These are phyloP conservation scores for Dipodomys spectabilis DNA, from an alignment of 2,113 vertebrate species.

Conservation along the genomic window DNA sequence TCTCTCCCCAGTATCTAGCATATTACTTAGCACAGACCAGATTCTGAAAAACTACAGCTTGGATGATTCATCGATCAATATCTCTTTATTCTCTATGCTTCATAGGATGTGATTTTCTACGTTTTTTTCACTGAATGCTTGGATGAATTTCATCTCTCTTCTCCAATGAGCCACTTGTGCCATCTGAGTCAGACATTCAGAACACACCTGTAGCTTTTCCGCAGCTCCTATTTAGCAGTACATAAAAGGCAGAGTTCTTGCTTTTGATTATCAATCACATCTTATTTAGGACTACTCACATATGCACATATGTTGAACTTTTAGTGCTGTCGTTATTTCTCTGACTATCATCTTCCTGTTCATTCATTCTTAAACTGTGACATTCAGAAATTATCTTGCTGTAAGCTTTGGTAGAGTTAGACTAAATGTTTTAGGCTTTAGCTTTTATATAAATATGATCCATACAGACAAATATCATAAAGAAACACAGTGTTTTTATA, in stretches of 20 bases:
- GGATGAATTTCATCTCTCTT: conserved; percentile 18
- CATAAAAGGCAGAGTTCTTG: background rate
- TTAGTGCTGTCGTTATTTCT: background rate
- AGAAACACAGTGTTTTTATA: background rate
- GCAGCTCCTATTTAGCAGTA: background rate
- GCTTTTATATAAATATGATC: conserved; percentile 7
- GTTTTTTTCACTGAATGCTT: background rate
- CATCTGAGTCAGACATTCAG: conserved; percentile 24
- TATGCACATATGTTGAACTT: conserved; percentile 1
- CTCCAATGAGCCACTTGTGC: background rate
- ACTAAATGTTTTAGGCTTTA: conserved; percentile 38
- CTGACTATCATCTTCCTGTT: conserved; percentile 19
- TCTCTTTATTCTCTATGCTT: background rate
- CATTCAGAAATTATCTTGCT: conserved; percentile 19
- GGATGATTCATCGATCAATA: background rate
- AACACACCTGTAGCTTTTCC: background rate
- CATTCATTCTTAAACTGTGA: background rate
- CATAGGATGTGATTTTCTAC: background rate
- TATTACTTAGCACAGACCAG: no score
- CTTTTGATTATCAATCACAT: conserved; percentile 23
- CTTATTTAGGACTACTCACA: background rate
- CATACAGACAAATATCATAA: conserved; percentile 42
- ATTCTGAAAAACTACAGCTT: conserved; percentile 1
- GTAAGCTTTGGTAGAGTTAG: background rate
- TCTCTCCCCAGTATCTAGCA: background rate